Evolutionary conservation across 2,113 vertebrate species (phyloP).

Genomic region (Theropithecus gelada): DNA sequence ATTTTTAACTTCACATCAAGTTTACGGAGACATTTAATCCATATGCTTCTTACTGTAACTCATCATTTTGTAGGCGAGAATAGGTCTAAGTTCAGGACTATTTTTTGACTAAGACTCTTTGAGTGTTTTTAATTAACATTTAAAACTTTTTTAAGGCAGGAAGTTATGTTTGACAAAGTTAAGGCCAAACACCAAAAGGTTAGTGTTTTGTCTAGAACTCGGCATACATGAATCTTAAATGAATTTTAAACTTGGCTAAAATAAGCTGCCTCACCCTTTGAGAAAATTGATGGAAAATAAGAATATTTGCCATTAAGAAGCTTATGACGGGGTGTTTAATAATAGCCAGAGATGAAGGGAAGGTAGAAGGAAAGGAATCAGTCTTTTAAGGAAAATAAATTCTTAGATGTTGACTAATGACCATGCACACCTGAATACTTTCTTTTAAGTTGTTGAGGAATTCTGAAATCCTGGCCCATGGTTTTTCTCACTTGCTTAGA

Average conservation of each 20-base stretch:
- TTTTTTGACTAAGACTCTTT: constrained; percentile 78
- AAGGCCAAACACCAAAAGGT: constrained; percentile 82
- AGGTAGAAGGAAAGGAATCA: not conserved
- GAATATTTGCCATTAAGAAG: constrained; percentile 32
- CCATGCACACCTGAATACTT: not conserved
- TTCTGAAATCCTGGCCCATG: not conserved
- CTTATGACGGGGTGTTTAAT: not conserved
- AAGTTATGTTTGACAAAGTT: constrained; percentile 80
- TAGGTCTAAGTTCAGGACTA: constrained; percentile 77
- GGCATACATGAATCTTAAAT: constrained; percentile 79
- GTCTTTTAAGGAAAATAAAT: constrained; percentile 15
- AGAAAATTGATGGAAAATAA: constrained; percentile 40
- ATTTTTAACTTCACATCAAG: constrained; percentile 72
- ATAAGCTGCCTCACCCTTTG: constrained; percentile 53
- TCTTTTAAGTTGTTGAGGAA: not conserved
- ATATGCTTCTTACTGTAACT: constrained; percentile 74
- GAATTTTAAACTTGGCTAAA: constrained; percentile 72
- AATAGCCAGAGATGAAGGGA: not conserved
- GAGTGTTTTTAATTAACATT: constrained; percentile 81
- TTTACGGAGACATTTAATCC: constrained; percentile 78
- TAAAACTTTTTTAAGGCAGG: constrained; percentile 74
- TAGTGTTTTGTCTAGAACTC: constrained; percentile 80
- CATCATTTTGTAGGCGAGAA: constrained; percentile 74
- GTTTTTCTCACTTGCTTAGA: not conserved
- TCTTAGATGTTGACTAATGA: not conserved